Base-by-base conservation (phyloP, 2,888 invertebrate species). In the Microctonus brassicae region DNA sequence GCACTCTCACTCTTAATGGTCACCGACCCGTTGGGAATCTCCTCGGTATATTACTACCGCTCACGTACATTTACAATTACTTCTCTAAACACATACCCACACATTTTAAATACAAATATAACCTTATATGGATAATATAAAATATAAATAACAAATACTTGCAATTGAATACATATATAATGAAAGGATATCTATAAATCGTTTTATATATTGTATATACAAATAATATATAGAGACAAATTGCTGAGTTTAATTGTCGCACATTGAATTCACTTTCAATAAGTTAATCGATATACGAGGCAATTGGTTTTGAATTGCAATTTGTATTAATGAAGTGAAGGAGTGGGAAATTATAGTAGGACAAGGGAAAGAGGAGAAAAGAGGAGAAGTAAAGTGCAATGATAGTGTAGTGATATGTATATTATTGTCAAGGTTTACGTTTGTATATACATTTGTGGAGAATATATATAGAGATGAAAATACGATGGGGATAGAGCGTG, bases 1-100 rank as follows among this genome's bases (percentile, higher is more conserved):
- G 75, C 76, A 76, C 76, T 74, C 78, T 74, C 77, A 73, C 79
- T 73, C 75, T 80, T 78, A 79, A 82, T 80, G 80, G 78, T 80
- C 80, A 75, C 77, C 75, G 79, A 79, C 77, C 76, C 77, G 69
- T 65, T 61, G 57, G 66, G 69, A 69, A 69, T 69, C 34, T 53
- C 70, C 36, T 65, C 36, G 36, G 36, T n/a, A n/a, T 52, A 11
- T 47, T 63, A 47, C 68, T 60, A 9, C 24, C n/a, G 24, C 39
- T 20, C 39, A 39, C 20, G 36, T 60, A 20, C 34, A 60, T 22
- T 34, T 34, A 33, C 34, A 60, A 47, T n/a, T 17, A 47, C 17
- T n/a, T 47, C 47, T 47, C 17, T 47, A 47, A 13, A 53, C n/a
- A 57, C 26, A 57, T 57, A 57, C 26, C n/a, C n/a, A 39, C n/a